phyloP scores from a whole-genome alignment of 2,797 vertebrate genomes.

The Parauchenoglanis ngamensis region DNA sequence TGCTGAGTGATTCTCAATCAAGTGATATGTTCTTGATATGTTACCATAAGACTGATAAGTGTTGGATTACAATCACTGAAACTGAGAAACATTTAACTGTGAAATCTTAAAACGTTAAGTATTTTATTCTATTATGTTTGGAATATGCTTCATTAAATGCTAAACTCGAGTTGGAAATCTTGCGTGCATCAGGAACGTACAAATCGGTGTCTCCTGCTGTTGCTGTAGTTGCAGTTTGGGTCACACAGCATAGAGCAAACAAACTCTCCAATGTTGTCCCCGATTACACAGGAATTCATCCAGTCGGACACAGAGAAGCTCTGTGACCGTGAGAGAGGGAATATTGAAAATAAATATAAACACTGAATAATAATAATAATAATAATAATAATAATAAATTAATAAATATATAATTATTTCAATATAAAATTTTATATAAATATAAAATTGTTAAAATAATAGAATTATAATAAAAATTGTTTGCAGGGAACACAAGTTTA shows the following conservation, averaged over 20 bases:
- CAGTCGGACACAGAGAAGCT: conserved; percentile 90
- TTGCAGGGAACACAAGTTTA: not conserved
- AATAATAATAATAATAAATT: no score
- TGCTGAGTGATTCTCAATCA: not conserved
- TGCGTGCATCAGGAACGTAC: conserved; percentile 69
- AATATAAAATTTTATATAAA: no score
- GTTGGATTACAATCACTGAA: not conserved
- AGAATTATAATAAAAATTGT: not conserved
- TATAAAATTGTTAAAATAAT: no score
- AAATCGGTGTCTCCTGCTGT: conserved; percentile 83
- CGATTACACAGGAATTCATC: conserved; percentile 80
- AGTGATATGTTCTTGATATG: not conserved
- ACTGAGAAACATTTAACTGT: not conserved
- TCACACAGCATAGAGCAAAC: conserved; percentile 77
- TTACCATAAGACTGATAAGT: not conserved
- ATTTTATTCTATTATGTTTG: not conserved
- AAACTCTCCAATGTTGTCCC: conserved; percentile 83
- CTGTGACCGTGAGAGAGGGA: conserved; percentile 66
- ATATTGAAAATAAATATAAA: not conserved
- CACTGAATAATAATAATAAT: no score
- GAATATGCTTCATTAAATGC: not conserved
- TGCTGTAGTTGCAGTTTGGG: conserved; percentile 63
- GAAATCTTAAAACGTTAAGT: not conserved
- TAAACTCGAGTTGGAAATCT: not conserved
- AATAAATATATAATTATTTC: no score